These are phyloP conservation scores for Onychomys leucogaster DNA, from an alignment of 2,797 vertebrate genomes.

Conservation along the genomic window DNA sequence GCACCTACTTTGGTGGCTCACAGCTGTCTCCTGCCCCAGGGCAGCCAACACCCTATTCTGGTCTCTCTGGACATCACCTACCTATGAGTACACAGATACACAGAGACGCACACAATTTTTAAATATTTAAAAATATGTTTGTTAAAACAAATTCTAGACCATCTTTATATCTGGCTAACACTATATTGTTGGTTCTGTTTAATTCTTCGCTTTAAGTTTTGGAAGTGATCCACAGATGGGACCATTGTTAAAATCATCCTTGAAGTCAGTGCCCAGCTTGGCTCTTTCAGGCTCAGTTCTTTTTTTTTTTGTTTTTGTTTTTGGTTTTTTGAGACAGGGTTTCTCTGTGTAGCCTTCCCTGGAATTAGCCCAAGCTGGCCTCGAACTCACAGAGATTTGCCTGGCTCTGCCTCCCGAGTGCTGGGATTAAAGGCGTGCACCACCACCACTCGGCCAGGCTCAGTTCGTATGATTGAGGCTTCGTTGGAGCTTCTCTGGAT, in stretches of 20 bases:
- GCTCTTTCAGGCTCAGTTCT: background rate
- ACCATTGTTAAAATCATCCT: background rate
- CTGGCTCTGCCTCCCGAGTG: too few relatives aligned
- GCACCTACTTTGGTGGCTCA: background rate
- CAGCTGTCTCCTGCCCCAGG: background rate
- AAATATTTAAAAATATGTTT: background rate
- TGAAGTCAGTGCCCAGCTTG: background rate
- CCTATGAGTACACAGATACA: background rate
- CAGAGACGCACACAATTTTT: background rate
- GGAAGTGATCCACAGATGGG: background rate
- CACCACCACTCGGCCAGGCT: too few relatives aligned
- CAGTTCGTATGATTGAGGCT: background rate
- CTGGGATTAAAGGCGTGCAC: too few relatives aligned
- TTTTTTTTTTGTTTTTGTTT: too few relatives aligned
- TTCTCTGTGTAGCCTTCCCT: too few relatives aligned
- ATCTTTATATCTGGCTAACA: slow-evolving; percentile 17
- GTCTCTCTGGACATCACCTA: background rate
- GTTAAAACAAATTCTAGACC: slow-evolving; percentile 8
- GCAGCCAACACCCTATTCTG: background rate
- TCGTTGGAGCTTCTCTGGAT: slow-evolving; percentile 12
- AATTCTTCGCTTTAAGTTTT: slow-evolving; percentile 57
- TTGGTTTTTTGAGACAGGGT: too few relatives aligned
- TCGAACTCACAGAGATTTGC: too few relatives aligned
- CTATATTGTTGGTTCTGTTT: background rate
- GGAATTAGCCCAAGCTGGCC: too few relatives aligned